These are phyloP conservation scores for Avahi laniger DNA, from an alignment of 2,797 vertebrate genomes.

Conservation along the genomic window DNA sequence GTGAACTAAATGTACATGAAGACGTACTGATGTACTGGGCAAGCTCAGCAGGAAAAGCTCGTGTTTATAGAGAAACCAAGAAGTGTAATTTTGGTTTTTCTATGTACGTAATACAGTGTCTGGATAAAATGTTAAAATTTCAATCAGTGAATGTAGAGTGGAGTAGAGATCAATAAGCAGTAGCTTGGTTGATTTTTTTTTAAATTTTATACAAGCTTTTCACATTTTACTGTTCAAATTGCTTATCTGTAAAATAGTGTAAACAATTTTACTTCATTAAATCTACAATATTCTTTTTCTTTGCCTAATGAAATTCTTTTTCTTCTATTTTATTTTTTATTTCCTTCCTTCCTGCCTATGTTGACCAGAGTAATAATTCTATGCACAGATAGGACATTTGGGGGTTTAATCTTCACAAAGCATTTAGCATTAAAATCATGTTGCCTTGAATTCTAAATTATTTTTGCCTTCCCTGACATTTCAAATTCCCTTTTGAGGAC, in stretches of 20 bases:
- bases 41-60: neutral
- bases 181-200: accelerated
- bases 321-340: neutral
- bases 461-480: constrained; percentile 53
- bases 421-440: constrained; percentile 29
- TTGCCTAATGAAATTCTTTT: neutral
- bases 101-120: neutral
- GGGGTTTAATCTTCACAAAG: neutral
- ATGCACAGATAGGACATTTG: neutral
- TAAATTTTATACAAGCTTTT: neutral
- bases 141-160: neutral
- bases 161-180: neutral
- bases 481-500: constrained; percentile 55
- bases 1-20: neutral
- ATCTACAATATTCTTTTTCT: neutral
- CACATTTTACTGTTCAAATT: neutral
- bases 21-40: too few species aligned
- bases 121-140: neutral
- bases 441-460: constrained; percentile 11
- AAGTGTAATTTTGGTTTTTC: neutral
- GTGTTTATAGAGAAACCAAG: neutral
- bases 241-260: neutral
- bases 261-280: neutral
- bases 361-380: neutral
- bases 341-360: neutral